These are phyloP conservation scores for Spondyliosoma cantharus DNA, from an alignment of 2,797 vertebrate species.

Conservation along the genomic window DNA sequence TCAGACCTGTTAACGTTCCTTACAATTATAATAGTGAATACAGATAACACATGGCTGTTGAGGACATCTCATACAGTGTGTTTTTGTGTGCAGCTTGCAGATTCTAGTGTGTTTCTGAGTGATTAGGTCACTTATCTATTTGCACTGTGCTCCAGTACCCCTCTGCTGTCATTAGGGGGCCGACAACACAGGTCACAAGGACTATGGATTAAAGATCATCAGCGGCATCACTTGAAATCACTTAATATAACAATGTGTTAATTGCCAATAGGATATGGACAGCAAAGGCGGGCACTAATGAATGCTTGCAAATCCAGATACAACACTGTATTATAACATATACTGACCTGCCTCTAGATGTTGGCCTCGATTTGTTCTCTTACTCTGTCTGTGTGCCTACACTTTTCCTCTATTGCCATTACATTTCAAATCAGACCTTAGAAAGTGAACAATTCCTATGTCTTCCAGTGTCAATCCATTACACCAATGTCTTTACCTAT, in stretches of 20 bases:
- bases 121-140: conserved; percentile 67
- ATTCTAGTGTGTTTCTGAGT: conserved; percentile 60
- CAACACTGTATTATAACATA: conserved; percentile 7
- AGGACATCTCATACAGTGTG: conserved; percentile 38
- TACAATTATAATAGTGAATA: conserved; percentile 26
- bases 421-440: neutral
- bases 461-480: neutral
- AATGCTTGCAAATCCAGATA: conserved; percentile 21
- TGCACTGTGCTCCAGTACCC: conserved; percentile 52
- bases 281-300: conserved; percentile 27
- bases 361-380: neutral
- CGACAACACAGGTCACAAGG: conserved; percentile 48
- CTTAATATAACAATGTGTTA: conserved; percentile 56
- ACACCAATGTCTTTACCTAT: neutral
- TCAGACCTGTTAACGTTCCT: conserved; percentile 19
- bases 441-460: neutral
- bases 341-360: conserved; percentile 3
- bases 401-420: neutral
- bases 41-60: conserved; percentile 14
- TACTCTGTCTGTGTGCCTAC: neutral
- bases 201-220: conserved; percentile 55
- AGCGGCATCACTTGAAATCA: conserved; percentile 50
- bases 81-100: conserved; percentile 31
- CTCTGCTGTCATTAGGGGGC: conserved; percentile 57
- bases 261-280: conserved; percentile 47